Percentiles rank a stretch among this genome's conserved stretches.
phyloP scores from a whole-genome alignment of 2,888 invertebrate species.

The Plebejus argus region DNA sequence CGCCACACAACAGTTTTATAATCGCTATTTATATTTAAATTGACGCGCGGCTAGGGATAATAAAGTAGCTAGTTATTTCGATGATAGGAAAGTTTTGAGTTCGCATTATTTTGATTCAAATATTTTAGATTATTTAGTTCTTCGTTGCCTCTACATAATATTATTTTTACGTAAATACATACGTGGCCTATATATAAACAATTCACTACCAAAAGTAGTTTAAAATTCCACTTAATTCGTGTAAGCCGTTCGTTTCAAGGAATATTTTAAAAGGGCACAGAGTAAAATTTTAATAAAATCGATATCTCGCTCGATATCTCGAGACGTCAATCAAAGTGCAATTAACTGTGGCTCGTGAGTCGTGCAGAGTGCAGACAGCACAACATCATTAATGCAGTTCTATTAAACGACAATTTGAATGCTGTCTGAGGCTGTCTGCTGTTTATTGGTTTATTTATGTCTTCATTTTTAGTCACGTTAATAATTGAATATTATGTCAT shows the following conservation, averaged over 20 bases:
- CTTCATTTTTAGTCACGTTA: background rate
- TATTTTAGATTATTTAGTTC: background rate
- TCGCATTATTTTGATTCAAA: background rate
- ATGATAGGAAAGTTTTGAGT: background rate
- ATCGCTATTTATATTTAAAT: conserved; percentile 17
- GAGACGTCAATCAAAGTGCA: conserved; percentile 27
- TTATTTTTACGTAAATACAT: too few relatives aligned
- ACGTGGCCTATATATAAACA: background rate
- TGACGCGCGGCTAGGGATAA: background rate
- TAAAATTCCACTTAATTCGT: background rate
- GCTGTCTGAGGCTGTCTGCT: background rate
- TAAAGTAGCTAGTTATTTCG: background rate
- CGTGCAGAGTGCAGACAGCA: background rate
- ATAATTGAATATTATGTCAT: too few relatives aligned
- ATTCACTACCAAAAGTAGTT: conserved; percentile 1
- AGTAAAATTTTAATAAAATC: conserved; percentile 24
- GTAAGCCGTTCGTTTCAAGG: background rate
- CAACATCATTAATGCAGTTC: background rate
- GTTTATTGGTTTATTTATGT: background rate
- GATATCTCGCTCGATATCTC: background rate
- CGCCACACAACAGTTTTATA: background rate
- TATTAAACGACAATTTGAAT: conserved; percentile 5
- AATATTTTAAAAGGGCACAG: conserved; percentile 22
- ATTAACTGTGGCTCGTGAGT: background rate
- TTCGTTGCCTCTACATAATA: too few relatives aligned